Base-by-base conservation (phyloP, 1,140 invertebrate genomes). In the Liolophura sinensis region DNA sequence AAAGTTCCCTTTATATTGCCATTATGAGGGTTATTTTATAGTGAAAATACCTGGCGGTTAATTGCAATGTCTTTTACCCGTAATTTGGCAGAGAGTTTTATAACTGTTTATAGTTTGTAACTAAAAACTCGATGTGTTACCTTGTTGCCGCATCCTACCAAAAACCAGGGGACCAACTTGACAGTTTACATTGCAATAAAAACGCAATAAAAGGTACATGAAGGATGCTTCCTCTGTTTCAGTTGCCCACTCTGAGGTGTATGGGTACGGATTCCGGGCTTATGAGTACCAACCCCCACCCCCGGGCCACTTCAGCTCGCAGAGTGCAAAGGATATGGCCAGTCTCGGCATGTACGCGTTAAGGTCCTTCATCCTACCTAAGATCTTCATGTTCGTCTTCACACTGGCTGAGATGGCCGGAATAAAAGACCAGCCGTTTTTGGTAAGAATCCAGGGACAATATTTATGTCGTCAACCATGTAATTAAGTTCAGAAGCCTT, bases 221-320 rank as follows among this genome's bases (percentile, higher is more conserved):
- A 16, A 25, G 18, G 27, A 14, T 18, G 56, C 22, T 40, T 72
- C 60, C 68, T 24, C 62, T 49, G 24, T 72, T 68, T n/a, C 70
- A 79, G 78, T 78, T 67, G 76, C 72, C 12, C 74, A 75, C 60
- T 71, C 72, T 16, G 75, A 78, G 48, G 64, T 71, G 0, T 73
- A 72, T 64, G 78, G 78, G 1, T 74, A 77, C 65, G 78, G 78
- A 14, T 77, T 80, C 54, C 71, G 76, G 1, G 57, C 73, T 1
- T 78, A 78, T 60, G 78, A 80, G 40, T 75, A 73, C 62, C 61
- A 71, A 14, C 71, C 77, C 24, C 69, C 71, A 3, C 67, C 69
- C 25, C 50, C 27, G 14, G 48, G 52, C 4, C 60, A 69, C 27
- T 64, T 62, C 46, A 63, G 60, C 18, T 57, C 70, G 40, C 14